phyloP scores from a whole-genome alignment of 2,888 invertebrate species.

The Drosophila meridionalis region DNA sequence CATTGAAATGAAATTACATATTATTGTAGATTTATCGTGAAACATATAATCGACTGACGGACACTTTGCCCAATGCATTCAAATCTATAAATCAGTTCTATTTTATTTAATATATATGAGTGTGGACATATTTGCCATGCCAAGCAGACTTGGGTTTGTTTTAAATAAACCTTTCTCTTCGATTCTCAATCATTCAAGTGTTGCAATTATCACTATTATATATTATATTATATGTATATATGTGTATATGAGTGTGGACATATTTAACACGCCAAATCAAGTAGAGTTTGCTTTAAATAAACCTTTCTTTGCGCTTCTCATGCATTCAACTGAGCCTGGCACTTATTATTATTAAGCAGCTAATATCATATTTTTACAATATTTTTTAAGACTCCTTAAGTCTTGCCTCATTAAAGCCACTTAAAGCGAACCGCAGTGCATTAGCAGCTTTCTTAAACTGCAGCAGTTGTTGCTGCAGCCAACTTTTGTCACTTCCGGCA shows the following conservation, averaged over 20 bases:
- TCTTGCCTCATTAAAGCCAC: slow-evolving; percentile 33
- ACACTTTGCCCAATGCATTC: neutral
- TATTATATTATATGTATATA: too few relatives aligned
- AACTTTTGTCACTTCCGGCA: slow-evolving; percentile 56
- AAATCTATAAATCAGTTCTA: neutral
- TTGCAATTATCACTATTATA: neutral
- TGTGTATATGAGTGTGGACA: neutral
- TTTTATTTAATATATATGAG: neutral
- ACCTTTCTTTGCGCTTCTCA: neutral
- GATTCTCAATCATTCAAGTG: neutral
- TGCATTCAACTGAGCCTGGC: neutral
- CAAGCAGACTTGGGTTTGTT: neutral
- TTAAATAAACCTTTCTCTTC: neutral
- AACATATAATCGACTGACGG: neutral
- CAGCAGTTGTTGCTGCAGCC: slow-evolving; percentile 24
- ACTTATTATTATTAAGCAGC: neutral
- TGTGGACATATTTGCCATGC: neutral
- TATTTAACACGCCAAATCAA: neutral
- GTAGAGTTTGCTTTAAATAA: too few relatives aligned
- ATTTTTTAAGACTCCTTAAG: neutral
- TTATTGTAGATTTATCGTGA: neutral
- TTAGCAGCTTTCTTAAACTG: slow-evolving; percentile 32
- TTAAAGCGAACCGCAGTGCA: slow-evolving; percentile 40
- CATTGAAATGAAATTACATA: slow-evolving; percentile 8
- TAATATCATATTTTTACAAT: neutral